Evolutionary conservation across 2,113 vertebrate genomes (phyloP), one percentile per base, ranked within the genome.

Genomic region (Ahaetulla prasina): DNA sequence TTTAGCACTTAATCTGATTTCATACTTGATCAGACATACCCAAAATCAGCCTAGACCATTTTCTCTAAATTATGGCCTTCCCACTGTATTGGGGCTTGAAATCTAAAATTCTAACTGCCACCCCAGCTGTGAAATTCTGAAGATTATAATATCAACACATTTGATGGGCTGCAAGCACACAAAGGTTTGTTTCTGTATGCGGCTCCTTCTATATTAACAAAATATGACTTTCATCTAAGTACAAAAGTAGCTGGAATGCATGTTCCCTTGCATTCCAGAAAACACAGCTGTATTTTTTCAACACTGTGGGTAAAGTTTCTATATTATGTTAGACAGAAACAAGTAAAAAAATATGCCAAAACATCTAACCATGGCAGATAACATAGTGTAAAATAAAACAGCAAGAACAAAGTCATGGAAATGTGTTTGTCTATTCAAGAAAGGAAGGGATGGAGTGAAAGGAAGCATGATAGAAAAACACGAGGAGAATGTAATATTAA

Each of bases 201-300:
- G 9, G n/a, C 54, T 90, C 52, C 54, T 43, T 92, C 45, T n/a
- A 25, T 57, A 49, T 49, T 54, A 89, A 88, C 30, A 55, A 85
- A 89, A 49, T 57, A 60, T 25, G 22, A 57, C 52, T 84, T 50
- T 80, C 35, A 35, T 50, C 74, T 60, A 23, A 27, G 45, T 43
- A 86, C 23, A 89, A 23, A 85, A 89, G 53, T 88, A 86, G 80
- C 54, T 90, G 74, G 88, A 25, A 43, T 43, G 23, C 11, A 27
- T 16, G 20, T 86, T 85, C 22, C 35, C 4, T 39, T 45, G 88
- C 45, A n/a, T 90, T 63, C 54, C 50, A 50, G 74, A 90, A 92
- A 90, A 60, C 54, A 89, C 88, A 90, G 80, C 92, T 92, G 92
- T 90, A 85, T 90, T 89, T 90, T 90, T 90, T 90, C 88, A 86